phyloP scores from a whole-genome alignment of 2,113 vertebrate genomes.

The Sus scrofa region T2T-Sscrofa CM000812.6:248262001-248262500 shows the following conservation, averaged over 20 bases:
- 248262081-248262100: slow-evolving; percentile 20
- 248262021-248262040: slow-evolving; percentile 39
- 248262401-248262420: too few relatives aligned
- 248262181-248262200: slow-evolving; percentile 21
- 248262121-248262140: slow-evolving; percentile 41
- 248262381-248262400: too few relatives aligned
- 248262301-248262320: neutral
- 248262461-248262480: too few relatives aligned
- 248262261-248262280: neutral
- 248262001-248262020: slow-evolving; percentile 38
- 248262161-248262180: neutral
- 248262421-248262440: too few relatives aligned
- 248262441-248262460: too few relatives aligned
- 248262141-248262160: neutral
- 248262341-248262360: too few relatives aligned
- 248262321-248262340: neutral
- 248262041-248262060: neutral
- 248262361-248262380: too few relatives aligned
- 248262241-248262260: neutral
- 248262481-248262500: too few relatives aligned
- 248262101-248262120: slow-evolving; percentile 27
- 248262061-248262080: slow-evolving; percentile 7
- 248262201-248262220: slow-evolving; percentile 46
- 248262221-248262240: neutral
- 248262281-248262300: neutral